Conservation (phyloP, 2,888 invertebrate genomes). For the Limnephilus rhombicus region DNA sequence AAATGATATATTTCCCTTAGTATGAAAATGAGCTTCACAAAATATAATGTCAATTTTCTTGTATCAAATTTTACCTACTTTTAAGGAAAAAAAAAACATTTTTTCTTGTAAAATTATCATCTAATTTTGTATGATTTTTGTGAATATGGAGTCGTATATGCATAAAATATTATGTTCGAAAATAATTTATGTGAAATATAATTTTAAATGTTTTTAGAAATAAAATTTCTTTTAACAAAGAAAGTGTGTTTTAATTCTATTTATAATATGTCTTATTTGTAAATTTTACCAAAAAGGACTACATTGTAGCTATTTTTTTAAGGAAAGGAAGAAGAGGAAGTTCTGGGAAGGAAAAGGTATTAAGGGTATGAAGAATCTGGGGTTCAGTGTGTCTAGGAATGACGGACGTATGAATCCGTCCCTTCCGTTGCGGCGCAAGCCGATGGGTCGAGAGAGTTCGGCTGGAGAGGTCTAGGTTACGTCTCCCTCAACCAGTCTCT, state of each 20-base stretch:
- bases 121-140: not conserved
- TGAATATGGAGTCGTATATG: not conserved
- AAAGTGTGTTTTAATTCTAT: conserved; percentile 14
- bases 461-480: too few relatives aligned
- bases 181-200: conserved; percentile 45
- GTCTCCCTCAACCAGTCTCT: too few relatives aligned
- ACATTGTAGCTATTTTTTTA: too few relatives aligned
- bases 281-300: too few relatives aligned
- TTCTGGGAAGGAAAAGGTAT: too few relatives aligned
- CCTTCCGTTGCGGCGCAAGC: too few relatives aligned
- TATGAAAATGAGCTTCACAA: not conserved
- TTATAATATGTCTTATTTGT: too few relatives aligned
- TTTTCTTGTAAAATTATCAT: not conserved
- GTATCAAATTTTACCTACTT: not conserved
- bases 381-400: too few relatives aligned
- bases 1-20: not conserved
- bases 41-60: not conserved
- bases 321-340: too few relatives aligned
- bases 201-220: conserved; percentile 51
- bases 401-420: too few relatives aligned
- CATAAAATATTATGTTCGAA: not conserved
- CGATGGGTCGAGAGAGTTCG: too few relatives aligned
- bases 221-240: conserved; percentile 52
- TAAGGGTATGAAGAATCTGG: too few relatives aligned
- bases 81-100: not conserved